phyloP scores from a whole-genome alignment of 2,888 invertebrate species.

The Pteria penguin region DNA sequence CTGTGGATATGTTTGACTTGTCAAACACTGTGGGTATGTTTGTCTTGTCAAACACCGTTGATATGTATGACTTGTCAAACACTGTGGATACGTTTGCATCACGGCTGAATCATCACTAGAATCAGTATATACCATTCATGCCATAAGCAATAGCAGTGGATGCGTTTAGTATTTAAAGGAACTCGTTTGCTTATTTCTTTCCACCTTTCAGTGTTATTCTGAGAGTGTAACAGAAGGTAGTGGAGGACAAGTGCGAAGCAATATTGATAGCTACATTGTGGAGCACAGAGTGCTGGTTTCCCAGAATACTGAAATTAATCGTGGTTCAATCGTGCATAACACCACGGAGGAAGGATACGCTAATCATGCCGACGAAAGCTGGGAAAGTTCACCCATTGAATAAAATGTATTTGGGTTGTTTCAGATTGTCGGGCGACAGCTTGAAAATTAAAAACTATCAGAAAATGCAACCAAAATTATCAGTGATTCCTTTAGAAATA shows the following conservation, averaged over 20 bases:
- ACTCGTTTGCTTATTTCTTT: slow-evolving; percentile 21
- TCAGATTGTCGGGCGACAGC: slow-evolving; percentile 34
- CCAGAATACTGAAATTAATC: slow-evolving; percentile 23
- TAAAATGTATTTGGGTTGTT: slow-evolving; percentile 36
- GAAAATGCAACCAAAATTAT: slow-evolving; percentile 34
- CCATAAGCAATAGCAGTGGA: too few species aligned
- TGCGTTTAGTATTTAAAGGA: slow-evolving; percentile 14
- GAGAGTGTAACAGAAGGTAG: slow-evolving; percentile 39
- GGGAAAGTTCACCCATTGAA: not conserved
- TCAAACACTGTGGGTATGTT: too few species aligned
- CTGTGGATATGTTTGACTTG: too few species aligned
- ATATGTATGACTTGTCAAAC: too few species aligned
- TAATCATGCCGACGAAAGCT: not conserved
- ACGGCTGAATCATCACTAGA: too few species aligned
- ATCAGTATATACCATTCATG: too few species aligned
- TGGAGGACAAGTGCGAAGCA: slow-evolving; percentile 20
- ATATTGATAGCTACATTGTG: slow-evolving; percentile 42
- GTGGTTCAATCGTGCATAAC: slow-evolving; percentile 15
- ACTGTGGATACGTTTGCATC: too few species aligned
- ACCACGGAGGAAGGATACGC: not conserved
- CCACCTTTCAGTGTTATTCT: slow-evolving; percentile 48
- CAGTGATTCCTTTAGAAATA: slow-evolving; percentile 40
- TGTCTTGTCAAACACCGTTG: too few species aligned
- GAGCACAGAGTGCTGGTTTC: slow-evolving; percentile 49
- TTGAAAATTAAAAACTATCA: slow-evolving; percentile 35